phyloP scores from a whole-genome alignment of 92 coral and sea anemone genomes.

The Metridium senile region DNA sequence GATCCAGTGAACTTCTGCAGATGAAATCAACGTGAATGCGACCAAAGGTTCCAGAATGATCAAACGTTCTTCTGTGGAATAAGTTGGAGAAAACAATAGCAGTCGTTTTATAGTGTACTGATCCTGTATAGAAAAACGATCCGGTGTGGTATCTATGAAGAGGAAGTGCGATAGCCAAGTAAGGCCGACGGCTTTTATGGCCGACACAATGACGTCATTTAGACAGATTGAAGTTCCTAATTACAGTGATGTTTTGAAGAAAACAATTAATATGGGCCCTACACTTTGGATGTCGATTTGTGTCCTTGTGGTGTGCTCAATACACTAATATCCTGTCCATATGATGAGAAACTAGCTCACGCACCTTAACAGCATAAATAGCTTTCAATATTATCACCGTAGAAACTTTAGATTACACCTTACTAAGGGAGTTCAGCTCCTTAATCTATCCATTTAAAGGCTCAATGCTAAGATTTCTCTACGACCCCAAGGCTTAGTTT shows the following conservation, averaged over 20 bases:
- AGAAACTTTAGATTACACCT: no score
- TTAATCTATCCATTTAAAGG: not conserved
- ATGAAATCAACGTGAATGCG: no score
- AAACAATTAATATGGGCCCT: slow-evolving; percentile 1
- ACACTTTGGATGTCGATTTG: slow-evolving; percentile 31
- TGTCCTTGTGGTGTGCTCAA: slow-evolving; percentile 1
- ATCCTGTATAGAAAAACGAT: not conserved
- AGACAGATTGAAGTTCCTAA: slow-evolving; percentile 3
- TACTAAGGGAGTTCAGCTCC: not conserved
- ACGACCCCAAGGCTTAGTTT: not conserved
- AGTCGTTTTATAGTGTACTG: not conserved
- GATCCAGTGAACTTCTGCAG: no score
- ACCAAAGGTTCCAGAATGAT: not conserved
- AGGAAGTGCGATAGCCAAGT: not conserved
- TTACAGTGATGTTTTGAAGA: slow-evolving; percentile 26
- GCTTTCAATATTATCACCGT: no score
- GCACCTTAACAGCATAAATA: no score
- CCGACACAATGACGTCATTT: not conserved
- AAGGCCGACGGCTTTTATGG: slow-evolving; percentile 8
- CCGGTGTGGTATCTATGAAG: not conserved
- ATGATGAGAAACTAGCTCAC: not conserved
- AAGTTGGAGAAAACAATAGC: not conserved
- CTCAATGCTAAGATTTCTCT: not conserved
- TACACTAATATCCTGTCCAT: not conserved
- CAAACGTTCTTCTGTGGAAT: not conserved